Evolutionary conservation across 2,888 invertebrate genomes (phyloP).

Genomic region (Drosophila anceps): DNA sequence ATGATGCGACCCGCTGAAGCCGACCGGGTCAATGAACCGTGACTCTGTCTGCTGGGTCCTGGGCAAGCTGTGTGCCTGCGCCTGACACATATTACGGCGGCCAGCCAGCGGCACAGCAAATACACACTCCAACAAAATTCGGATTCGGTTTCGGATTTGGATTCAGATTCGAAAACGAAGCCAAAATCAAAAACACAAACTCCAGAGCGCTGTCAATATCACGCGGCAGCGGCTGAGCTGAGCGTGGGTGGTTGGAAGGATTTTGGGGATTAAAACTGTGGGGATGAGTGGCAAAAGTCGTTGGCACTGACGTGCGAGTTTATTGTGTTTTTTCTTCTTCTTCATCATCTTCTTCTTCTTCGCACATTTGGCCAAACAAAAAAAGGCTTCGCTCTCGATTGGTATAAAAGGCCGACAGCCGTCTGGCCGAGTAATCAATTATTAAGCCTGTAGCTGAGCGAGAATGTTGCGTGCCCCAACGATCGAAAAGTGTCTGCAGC

Average conservation of each 20-base stretch:
- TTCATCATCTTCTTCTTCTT: neutral
- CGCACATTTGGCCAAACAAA: conserved; percentile 34
- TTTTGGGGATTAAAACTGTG: conserved; percentile 10
- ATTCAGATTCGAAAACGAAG: conserved; percentile 21
- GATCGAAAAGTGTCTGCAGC: conserved; percentile 22
- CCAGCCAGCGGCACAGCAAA: conserved; percentile 21
- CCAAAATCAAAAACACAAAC: conserved; percentile 24
- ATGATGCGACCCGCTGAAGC: conserved; percentile 30
- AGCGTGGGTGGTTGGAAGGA: conserved; percentile 15
- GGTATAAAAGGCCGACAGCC: conserved; percentile 70
- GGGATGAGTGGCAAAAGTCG: conserved; percentile 50
- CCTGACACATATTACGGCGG: conserved; percentile 54
- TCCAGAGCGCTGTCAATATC: conserved; percentile 58
- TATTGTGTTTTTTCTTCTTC: conserved; percentile 35
- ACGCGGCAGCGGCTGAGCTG: conserved; percentile 32
- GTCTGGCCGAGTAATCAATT: conserved; percentile 66
- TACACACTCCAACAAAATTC: conserved; percentile 16
- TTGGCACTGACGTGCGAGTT: conserved; percentile 55
- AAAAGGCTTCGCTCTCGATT: conserved; percentile 10
- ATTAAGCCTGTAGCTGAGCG: conserved; percentile 47
- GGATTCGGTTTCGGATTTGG: neutral
- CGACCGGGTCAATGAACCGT: conserved; percentile 69
- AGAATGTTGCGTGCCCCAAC: conserved; percentile 27
- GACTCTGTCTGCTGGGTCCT: neutral
- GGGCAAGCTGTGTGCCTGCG: conserved; percentile 27